These are phyloP conservation scores for Neodon shergylaensis DNA, from an alignment of 2,113 vertebrate genomes.

Conservation along the genomic window DNA sequence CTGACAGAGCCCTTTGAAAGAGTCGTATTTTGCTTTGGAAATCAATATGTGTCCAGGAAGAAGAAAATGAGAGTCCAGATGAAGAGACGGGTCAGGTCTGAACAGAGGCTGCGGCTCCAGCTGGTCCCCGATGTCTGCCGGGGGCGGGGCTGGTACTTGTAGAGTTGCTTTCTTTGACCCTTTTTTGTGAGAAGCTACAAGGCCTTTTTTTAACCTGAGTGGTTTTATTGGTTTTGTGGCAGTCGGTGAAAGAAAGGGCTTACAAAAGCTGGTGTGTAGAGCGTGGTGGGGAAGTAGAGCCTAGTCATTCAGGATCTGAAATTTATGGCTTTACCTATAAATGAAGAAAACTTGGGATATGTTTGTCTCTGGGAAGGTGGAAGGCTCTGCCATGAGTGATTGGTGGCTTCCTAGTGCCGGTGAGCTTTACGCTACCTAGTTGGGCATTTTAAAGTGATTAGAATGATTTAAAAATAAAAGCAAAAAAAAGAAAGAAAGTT, in stretches of 20 bases:
- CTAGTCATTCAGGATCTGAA: neutral
- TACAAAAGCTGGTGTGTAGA: neutral
- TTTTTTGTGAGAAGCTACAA: neutral
- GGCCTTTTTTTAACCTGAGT: constrained; percentile 3
- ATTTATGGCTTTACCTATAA: neutral
- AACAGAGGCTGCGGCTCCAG: neutral
- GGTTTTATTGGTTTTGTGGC: constrained; percentile 25
- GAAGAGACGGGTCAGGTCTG: neutral
- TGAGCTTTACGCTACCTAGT: neutral
- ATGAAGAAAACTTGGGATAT: neutral
- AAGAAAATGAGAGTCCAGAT: constrained; percentile 21
- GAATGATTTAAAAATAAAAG: neutral
- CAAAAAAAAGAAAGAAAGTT: neutral
- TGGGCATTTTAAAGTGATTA: neutral
- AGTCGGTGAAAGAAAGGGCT: neutral
- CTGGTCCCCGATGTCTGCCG: neutral
- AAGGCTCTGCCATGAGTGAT: neutral
- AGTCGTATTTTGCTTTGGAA: constrained; percentile 70
- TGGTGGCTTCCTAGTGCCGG: neutral
- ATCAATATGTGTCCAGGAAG: constrained; percentile 67
- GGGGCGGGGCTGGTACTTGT: neutral
- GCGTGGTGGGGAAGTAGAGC: neutral
- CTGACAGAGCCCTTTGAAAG: constrained; percentile 63
- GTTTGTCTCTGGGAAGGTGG: neutral
- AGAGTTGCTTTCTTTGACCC: neutral